Evolutionary conservation across 1,140 invertebrate genomes (phyloP).

Genomic region (Megalonaias nervosa): DNA sequence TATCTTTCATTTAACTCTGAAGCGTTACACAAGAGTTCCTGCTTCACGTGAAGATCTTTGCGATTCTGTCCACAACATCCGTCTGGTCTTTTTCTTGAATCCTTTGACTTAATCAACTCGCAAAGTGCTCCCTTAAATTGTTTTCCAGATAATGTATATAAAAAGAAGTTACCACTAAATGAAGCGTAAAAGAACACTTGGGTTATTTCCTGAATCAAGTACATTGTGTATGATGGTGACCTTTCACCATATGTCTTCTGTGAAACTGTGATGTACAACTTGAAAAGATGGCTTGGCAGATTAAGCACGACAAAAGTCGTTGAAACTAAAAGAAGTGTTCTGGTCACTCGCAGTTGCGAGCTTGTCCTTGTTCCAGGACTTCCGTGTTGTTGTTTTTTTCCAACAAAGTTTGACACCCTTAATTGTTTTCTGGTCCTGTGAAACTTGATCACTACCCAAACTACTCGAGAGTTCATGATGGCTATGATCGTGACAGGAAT

Average conservation of each 20-base stretch:
- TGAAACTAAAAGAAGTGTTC: neutral
- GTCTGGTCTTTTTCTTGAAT: no score
- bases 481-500: slow-evolving; percentile 74
- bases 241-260: neutral
- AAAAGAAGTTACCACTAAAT: slow-evolving; percentile 30
- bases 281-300: neutral
- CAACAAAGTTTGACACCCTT: neutral
- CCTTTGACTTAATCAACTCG: no score
- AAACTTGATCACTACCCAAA: slow-evolving; percentile 3
- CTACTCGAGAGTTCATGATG: slow-evolving; percentile 71
- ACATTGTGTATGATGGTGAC: neutral
- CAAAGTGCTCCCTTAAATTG: slow-evolving; percentile 23
- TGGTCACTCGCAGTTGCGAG: neutral
- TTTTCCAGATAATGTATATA: slow-evolving; percentile 25
- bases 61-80: no score
- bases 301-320: neutral
- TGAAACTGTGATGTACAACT: neutral
- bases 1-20: no score
- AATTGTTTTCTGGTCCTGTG: neutral
- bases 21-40: no score
- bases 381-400: neutral
- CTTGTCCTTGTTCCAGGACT: neutral
- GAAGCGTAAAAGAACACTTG: slow-evolving; percentile 21
- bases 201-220: slow-evolving; percentile 22
- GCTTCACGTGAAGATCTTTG: no score